These are phyloP conservation scores for Synergus umbraculus DNA, from an alignment of 2,888 invertebrate genomes.

Conservation along the genomic window DNA sequence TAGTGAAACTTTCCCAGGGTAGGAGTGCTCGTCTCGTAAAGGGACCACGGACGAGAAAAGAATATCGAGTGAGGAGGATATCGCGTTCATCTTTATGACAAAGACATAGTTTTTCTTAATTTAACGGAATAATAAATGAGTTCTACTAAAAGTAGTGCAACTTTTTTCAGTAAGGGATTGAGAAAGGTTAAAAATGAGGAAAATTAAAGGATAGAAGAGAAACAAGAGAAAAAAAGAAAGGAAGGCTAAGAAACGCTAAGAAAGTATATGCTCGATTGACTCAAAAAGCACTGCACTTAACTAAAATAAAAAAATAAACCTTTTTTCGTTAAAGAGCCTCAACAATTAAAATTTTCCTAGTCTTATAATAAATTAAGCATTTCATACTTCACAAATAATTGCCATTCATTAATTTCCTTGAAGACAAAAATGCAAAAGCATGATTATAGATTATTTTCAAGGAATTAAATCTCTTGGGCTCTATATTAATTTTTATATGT, in stretches of 20 bases:
- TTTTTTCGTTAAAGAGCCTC: too few relatives aligned
- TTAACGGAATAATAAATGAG: neutral
- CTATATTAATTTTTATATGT: slow-evolving; percentile 8
- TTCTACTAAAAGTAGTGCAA: neutral
- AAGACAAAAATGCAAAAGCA: too few relatives aligned
- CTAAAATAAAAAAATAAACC: neutral
- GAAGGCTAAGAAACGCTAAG: neutral
- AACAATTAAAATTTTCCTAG: too few relatives aligned
- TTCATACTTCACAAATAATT: too few relatives aligned
- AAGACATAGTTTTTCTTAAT: neutral
- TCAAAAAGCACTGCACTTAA: neutral
- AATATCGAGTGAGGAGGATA: slow-evolving; percentile 13
- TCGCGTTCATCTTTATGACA: slow-evolving; percentile 20
- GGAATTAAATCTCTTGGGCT: slow-evolving; percentile 17
- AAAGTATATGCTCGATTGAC: neutral
- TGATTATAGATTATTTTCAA: neutral
- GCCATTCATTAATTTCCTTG: too few relatives aligned
- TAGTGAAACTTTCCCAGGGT: slow-evolving; percentile 14
- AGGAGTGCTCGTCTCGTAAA: slow-evolving; percentile 20
- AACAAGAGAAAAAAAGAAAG: neutral
- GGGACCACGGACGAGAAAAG: slow-evolving; percentile 2
- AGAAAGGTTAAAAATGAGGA: neutral
- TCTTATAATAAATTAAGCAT: too few relatives aligned
- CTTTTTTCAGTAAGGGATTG: neutral
- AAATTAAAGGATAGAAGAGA: neutral